phyloP scores from a whole-genome alignment of 2,113 vertebrate species.

The Nansenia antarctica region DNA sequence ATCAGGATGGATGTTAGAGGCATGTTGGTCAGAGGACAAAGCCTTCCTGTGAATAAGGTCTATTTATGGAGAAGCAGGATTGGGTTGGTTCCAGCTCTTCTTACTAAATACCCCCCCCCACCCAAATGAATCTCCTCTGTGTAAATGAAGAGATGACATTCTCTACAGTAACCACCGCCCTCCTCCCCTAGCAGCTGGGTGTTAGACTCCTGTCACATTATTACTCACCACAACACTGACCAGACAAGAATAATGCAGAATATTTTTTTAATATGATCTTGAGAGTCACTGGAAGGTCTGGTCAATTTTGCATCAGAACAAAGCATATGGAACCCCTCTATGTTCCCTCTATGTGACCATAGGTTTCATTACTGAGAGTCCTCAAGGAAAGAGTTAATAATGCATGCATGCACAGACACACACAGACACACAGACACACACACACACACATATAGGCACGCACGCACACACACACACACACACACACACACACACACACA shows the following conservation, averaged over 20 bases:
- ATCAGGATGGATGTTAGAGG: not conserved
- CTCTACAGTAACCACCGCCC: not conserved
- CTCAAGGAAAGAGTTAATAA: not conserved
- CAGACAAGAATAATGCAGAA: not conserved
- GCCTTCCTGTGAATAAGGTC: not conserved
- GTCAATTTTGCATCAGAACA: not conserved
- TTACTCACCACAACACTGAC: not conserved
- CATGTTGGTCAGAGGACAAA: not conserved
- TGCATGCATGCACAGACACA: constrained; percentile 3
- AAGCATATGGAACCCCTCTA: not conserved
- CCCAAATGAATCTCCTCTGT: not conserved
- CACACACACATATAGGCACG: not conserved
- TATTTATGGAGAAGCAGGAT: not conserved
- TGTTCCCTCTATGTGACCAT: not conserved
- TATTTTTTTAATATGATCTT: too few relatives aligned
- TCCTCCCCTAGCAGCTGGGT: not conserved
- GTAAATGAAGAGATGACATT: not conserved
- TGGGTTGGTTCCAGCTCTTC: not conserved
- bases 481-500: constrained; percentile 3
- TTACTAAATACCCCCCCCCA: not conserved
- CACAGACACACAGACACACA: constrained; percentile 1
- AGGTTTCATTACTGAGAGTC: not conserved
- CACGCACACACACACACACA: constrained; percentile 7
- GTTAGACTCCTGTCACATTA: not conserved
- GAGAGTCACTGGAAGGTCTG: too few relatives aligned